Evolutionary conservation across 35 echinoderm and acorn worm species (phyloP).

Genomic region (Apostichopus californicus): DNA sequence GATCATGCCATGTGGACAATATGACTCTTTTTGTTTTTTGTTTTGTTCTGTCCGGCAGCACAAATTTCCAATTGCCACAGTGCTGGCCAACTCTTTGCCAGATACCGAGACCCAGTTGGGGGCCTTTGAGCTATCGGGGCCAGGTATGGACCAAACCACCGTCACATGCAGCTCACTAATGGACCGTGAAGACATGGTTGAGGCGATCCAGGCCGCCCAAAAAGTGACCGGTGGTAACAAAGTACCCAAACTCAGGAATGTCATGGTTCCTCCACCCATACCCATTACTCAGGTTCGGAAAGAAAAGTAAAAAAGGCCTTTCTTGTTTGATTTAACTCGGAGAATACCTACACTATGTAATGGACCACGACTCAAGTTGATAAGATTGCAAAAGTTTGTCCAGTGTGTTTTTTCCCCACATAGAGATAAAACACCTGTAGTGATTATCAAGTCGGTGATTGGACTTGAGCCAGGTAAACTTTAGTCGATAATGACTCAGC

Average conservation of each 20-base stretch:
- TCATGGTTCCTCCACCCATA: conserved; percentile 46
- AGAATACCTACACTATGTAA: too few relatives aligned
- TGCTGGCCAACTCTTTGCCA: conserved; percentile 65
- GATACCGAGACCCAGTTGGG: conserved; percentile 81
- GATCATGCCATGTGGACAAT: background rate
- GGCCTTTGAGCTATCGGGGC: conserved; percentile 84
- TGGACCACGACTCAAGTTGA: too few relatives aligned
- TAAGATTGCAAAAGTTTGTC: too few relatives aligned
- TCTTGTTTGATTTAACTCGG: too few relatives aligned
- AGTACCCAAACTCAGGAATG: background rate
- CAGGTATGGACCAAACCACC: conserved; percentile 65
- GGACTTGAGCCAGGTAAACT: too few relatives aligned
- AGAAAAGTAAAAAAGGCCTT: background rate
- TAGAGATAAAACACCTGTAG: too few relatives aligned
- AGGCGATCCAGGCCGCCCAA: conserved; percentile 68
- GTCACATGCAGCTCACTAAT: conserved; percentile 65
- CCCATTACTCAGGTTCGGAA: conserved; percentile 17
- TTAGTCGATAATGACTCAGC: too few relatives aligned
- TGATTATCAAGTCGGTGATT: too few relatives aligned
- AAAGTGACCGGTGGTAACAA: conserved; percentile 23
- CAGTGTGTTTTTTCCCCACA: too few relatives aligned
- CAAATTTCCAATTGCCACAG: conserved; percentile 71
- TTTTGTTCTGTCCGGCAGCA: conserved; percentile 42
- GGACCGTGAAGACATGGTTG: conserved; percentile 89
- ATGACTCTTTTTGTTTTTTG: background rate